phyloP scores from a whole-genome alignment of 2,888 invertebrate genomes.

The Cataglyphis altisquamis region DNA sequence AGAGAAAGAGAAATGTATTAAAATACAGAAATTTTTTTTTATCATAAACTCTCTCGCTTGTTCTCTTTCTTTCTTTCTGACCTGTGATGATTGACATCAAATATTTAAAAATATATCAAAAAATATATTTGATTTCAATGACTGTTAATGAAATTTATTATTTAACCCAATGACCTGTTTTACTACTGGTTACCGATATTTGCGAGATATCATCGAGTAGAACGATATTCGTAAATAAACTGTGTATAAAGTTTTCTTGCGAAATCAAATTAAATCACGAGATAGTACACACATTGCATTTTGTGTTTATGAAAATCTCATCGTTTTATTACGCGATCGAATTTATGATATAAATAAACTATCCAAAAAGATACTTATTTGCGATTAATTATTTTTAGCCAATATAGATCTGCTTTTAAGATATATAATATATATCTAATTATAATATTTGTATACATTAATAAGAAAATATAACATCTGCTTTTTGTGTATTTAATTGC shows the following conservation, averaged over 20 bases:
- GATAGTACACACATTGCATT: not conserved
- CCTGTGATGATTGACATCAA: not conserved
- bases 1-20: not conserved
- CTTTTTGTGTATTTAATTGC: not conserved
- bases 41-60: not conserved
- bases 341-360: not conserved
- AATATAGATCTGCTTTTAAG: not conserved
- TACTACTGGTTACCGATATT: not conserved
- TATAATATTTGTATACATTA: not conserved
- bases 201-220: not conserved
- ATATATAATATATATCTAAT: constrained; percentile 4
- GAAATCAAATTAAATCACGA: constrained; percentile 12
- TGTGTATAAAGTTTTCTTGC: not conserved
- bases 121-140: not conserved
- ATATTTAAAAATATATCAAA: not conserved
- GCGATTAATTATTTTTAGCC: not conserved
- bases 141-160: not conserved
- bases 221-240: not conserved
- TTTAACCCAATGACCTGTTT: not conserved
- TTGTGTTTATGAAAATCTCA: not conserved
- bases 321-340: not conserved
- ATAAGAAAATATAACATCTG: not conserved
- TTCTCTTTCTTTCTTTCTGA: not conserved
- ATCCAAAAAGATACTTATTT: not conserved
- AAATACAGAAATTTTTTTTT: not conserved